Conservation (phyloP, 2,888 invertebrate genomes). For the Agriopis marginaria region DNA sequence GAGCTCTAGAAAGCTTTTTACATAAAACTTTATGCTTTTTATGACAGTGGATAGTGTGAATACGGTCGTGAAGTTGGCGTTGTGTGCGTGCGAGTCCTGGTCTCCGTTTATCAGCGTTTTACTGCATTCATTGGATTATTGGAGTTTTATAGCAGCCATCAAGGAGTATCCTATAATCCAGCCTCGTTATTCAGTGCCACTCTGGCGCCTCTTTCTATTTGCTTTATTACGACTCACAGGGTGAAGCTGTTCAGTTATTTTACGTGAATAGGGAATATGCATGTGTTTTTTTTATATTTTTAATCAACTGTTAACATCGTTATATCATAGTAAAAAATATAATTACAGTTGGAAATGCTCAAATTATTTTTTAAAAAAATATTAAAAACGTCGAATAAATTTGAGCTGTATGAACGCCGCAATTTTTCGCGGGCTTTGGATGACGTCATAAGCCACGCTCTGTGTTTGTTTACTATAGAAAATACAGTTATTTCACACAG, state of each 20-base stretch:
- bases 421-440: too few relatives aligned
- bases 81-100: constrained; percentile 8
- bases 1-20: neutral
- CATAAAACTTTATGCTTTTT: neutral
- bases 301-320: too few relatives aligned
- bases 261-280: too few relatives aligned
- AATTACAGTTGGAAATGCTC: too few relatives aligned
- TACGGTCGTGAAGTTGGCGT: neutral
- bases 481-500: too few relatives aligned
- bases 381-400: too few relatives aligned
- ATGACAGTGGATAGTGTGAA: neutral
- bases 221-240: constrained; percentile 4
- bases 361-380: too few relatives aligned
- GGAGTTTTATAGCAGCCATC: constrained; percentile 26
- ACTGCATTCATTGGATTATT: constrained; percentile 29
- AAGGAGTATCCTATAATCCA: constrained; percentile 25
- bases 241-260: neutral
- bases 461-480: too few relatives aligned
- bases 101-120: constrained; percentile 17
- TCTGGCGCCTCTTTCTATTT: constrained; percentile 19
- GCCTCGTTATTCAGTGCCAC: constrained; percentile 16
- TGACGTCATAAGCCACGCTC: too few relatives aligned
- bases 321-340: too few relatives aligned
- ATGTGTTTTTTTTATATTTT: too few relatives aligned
- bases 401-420: too few relatives aligned